Base-by-base conservation (phyloP, 1,140 invertebrate species). In the Amphibalanus amphitrite region DNA sequence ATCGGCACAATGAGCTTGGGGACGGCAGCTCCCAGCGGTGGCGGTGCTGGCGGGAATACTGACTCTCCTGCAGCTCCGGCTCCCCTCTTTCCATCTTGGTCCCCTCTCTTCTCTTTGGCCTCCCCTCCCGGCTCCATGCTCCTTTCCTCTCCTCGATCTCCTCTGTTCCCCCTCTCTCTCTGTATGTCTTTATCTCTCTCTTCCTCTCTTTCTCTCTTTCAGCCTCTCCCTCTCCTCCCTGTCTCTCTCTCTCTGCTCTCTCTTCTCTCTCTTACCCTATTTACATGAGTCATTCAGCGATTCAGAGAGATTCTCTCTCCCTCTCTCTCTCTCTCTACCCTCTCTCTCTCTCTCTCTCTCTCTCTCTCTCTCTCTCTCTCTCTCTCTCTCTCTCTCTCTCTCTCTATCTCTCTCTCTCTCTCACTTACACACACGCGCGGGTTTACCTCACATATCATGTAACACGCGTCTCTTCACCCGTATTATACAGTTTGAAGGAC, bases 291-390 rank as follows among this genome's bases (percentile, higher is more conserved):
- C n/a, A n/a, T n/a, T n/a, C n/a, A n/a, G n/a, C n/a, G n/a, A n/a
- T n/a, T n/a, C n/a, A n/a, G n/a, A n/a, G n/a, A n/a, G n/a, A n/a
- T 74, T 40, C 73, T 73, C 71, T 74, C 76, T 69, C 71, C 71
- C 10, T 71, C 69, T 28, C 74, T 69, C 29, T 76, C 64, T 71
- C 73, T 73, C 47, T 75, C 75, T 70, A 74, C 73, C 40, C 72
- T 71, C 30, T 64, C 70, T 71, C 70, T 71, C 8, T 10, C 25
- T 69, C 69, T 26, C 26, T 69, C 69, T 69, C 69, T 26, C 69
- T 69, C 69, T 69, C 69, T 69, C 69, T 69, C 69, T 26, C 69
- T 69, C 69, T 69, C 69, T 1, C 69, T 69, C 69, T 29, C 28
- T 26, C 69, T 69, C 69, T 69, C 69, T 26, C 69, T 69, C 69